Evolutionary conservation across 2,797 vertebrate genomes (phyloP), one percentile per base, ranked within the genome.

Genomic region (Hephaestus fuliginosus): DNA sequence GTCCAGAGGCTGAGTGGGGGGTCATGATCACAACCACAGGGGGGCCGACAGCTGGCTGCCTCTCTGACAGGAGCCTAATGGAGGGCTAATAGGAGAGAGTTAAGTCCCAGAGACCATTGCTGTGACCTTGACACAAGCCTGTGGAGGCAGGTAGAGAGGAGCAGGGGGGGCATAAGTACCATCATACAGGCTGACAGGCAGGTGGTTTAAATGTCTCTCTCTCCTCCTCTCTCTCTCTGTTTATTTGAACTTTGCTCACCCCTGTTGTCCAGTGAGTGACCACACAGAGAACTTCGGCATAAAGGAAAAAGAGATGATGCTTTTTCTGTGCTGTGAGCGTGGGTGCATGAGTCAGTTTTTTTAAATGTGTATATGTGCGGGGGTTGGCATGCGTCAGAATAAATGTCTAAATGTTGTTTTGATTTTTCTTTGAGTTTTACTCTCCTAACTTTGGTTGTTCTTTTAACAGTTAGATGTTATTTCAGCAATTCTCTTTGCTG

Each of bases 1-100:
- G 60, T 58, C 20, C 51, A 55, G 51, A 71, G 86, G 80, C 83
- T 85, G 88, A 86, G 88, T 49, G 60, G 62, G 83, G 83, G 85
- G 89, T 89, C 89, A 84, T 77, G 88, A 92, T 90, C 83, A 78
- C 85, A 82, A 56, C 84, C 72, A 80, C 80, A 61, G 81, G 74
- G 73, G 84, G 58, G 14, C 55, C 58, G 81, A 88, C 88, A 89
- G 88, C 86, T 87, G 90, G 88, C 79, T 90, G 79, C 78, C 74
- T 80, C 13, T 71, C 81, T 92, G 92, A 91, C 88, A 91, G 82
- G 20, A 63, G 74, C 70, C 84, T 92, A 92, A 95, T 93, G 78
- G 84, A 90, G 77, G 81, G 53, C 87, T 94, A 90, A 93, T 90
- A 86, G 86, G 78, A 85, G 39, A 69, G 49, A 88, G 74, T 80